A percentile compares a stretch with the other conserved stretches of the same genome.
Conservation (phyloP, 1,140 invertebrate genomes). For the Globodera ellingtonae region DNA sequence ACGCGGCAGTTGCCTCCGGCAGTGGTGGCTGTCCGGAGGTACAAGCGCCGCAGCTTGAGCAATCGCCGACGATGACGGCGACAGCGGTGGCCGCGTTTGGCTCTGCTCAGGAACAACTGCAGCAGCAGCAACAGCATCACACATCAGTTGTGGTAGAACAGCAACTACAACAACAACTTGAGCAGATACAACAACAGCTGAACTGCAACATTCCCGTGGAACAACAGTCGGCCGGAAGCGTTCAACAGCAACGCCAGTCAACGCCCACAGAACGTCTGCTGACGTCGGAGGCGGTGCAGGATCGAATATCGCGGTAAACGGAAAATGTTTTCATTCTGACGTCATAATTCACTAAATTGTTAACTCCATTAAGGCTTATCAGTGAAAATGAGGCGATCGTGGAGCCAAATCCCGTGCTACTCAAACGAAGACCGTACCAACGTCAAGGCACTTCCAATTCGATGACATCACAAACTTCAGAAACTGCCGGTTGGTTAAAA, state of each 20-base stretch:
- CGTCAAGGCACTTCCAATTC: constrained; percentile 54
- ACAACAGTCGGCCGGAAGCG: constrained; percentile 4
- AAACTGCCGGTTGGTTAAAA: constrained; percentile 30
- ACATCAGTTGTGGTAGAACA: constrained; percentile 1
- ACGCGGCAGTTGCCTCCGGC: neutral
- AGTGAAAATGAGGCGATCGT: constrained; percentile 57
- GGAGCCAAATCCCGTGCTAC: constrained; percentile 52
- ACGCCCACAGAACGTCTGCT: constrained; percentile 23
- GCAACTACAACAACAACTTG: neutral
- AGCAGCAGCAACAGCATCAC: constrained; percentile 6
- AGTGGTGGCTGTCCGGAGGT: neutral
- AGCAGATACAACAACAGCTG: constrained; percentile 12
- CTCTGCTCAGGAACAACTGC: constrained; percentile 5
- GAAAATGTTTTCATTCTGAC: neutral
- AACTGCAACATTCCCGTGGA: neutral
- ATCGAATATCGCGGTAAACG: constrained; percentile 46
- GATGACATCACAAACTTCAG: constrained; percentile 54
- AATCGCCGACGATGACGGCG: constrained; percentile 7
- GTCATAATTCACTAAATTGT: no score
- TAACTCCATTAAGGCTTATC: constrained; percentile 31
- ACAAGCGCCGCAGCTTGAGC: neutral
- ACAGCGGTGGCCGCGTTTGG: constrained; percentile 6
- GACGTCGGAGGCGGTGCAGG: constrained; percentile 42
- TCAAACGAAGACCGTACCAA: constrained; percentile 55
- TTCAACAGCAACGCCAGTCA: constrained; percentile 30